Evolutionary conservation across 2,888 invertebrate species (phyloP).

Genomic region (Dasysyrphus albostriatus): DNA sequence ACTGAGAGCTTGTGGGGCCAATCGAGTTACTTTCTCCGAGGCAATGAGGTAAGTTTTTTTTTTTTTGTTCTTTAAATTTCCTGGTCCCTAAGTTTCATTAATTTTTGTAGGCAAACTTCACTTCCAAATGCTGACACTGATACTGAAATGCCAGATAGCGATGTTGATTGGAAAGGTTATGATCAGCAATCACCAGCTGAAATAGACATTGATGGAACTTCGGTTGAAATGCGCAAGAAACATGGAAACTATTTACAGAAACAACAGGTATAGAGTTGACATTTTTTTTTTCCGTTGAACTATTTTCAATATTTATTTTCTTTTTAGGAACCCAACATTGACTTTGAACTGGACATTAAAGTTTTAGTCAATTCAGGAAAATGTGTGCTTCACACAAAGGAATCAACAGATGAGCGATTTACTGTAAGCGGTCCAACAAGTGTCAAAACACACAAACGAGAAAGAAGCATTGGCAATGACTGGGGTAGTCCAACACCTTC

Average conservation of each 20-base stretch:
- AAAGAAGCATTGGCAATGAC: conserved; percentile 82
- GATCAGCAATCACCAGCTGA: conserved; percentile 81
- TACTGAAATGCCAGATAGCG: conserved; percentile 86
- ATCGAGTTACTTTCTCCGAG: conserved; percentile 83
- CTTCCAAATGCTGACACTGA: conserved; percentile 91
- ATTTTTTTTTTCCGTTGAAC: background rate
- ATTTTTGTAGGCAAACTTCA: conserved; percentile 88
- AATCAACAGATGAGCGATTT: conserved; percentile 87
- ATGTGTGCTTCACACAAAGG: conserved; percentile 97
- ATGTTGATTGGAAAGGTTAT: conserved; percentile 80
- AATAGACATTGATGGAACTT: conserved; percentile 87
- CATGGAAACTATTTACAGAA: conserved; percentile 82
- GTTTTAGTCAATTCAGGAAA: conserved; percentile 98
- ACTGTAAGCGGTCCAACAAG: conserved; percentile 84
- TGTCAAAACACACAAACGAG: conserved; percentile 82
- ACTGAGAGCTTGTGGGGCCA: conserved; percentile 85
- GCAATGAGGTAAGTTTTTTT: conserved; percentile 79
- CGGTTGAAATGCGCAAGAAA: conserved; percentile 87
- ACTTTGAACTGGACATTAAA: conserved; percentile 97
- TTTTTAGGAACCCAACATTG: conserved; percentile 93
- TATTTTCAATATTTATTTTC: background rate
- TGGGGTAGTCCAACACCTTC: conserved; percentile 85
- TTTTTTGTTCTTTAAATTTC: background rate
- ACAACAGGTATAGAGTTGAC: conserved; percentile 77
- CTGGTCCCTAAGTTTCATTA: background rate